phyloP scores from a whole-genome alignment of 2,113 vertebrate genomes.

The Procapra przewalskii region DNA sequence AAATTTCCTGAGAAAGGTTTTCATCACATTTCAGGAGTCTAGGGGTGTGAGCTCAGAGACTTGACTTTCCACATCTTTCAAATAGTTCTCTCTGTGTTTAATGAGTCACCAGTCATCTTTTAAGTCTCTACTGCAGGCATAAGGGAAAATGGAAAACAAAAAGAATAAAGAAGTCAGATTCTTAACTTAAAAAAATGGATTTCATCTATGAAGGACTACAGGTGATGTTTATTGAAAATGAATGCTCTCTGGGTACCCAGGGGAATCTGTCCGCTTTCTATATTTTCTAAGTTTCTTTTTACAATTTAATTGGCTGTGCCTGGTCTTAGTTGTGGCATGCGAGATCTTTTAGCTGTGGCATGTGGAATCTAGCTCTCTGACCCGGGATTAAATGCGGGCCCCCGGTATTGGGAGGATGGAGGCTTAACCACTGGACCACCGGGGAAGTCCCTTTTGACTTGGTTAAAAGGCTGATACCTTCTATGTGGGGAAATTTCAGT shows the following conservation, averaged over 20 bases:
- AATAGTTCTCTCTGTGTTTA: background rate
- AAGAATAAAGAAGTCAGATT: background rate
- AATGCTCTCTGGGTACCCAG: background rate
- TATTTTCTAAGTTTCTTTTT: background rate
- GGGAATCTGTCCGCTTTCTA: background rate
- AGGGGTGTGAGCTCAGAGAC: background rate
- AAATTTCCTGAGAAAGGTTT: background rate
- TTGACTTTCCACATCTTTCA: background rate
- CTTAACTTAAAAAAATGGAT: background rate
- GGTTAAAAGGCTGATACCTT: background rate
- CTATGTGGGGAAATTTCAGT: background rate
- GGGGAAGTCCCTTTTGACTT: background rate
- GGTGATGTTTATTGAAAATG: background rate
- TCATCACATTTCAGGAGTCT: background rate
- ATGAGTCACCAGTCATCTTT: background rate
- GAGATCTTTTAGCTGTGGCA: background rate
- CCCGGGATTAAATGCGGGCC: rapidly evolving
- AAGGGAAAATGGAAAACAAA: background rate
- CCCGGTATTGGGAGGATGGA: background rate
- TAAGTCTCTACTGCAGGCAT: background rate
- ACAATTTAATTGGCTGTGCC: background rate
- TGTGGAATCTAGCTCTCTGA: background rate
- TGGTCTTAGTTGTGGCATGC: background rate
- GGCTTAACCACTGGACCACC: background rate
- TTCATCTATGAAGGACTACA: background rate